Evolutionary conservation across 2,797 vertebrate species (phyloP), one percentile per base, ranked within the genome.

Genomic region (Pyrocephalus nanus): DNA sequence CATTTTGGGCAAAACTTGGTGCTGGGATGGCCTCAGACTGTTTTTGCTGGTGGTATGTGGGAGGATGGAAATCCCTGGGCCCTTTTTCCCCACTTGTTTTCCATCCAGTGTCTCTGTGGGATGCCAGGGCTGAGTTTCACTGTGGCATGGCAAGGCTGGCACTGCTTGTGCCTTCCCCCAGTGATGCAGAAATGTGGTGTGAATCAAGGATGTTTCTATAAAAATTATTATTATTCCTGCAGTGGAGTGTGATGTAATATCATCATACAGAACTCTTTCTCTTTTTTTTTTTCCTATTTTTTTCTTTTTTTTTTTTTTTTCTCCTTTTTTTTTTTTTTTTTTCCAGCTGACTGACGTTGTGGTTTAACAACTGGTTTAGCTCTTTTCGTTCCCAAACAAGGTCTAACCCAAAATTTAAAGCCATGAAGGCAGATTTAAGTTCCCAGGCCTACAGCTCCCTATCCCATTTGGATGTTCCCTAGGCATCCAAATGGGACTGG

Each of bases 11-110:
- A 69, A 27, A 65, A 4, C 1, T 12, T 5, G 25, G 8, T 25
- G 23, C 66, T 32, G 21, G 27, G 5, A 6, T 65, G 42, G 21
- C 32, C 57, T 47, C 55, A 61, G 69, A 32, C 10, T 65, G 9
- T 16, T 75, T 72, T 34, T n/a, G 19, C 11, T 25, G 11, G 15
- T 2, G 1, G 4, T 3, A 1, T 65, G 54, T 69, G 25, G 16
- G 25, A 77, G 30, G 45, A 20, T 67, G n/a, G 53, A 45, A 53
- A 23, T n/a, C 18, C 5, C 6, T 21, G 17, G 15, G 4, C 2
- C 3, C 2, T 40, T 88, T n/a, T 30, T 18, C 1, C 13, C 7
- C 1, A 1, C 12, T 0, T 1, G 4, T 69, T 75, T 82, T 15
- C 17, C 12, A 29, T 12, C 45, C n/a, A 45, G 9, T 17, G 11